phyloP scores from a whole-genome alignment of 2,888 invertebrate species.

The Leptopilina drosophilae region DNA sequence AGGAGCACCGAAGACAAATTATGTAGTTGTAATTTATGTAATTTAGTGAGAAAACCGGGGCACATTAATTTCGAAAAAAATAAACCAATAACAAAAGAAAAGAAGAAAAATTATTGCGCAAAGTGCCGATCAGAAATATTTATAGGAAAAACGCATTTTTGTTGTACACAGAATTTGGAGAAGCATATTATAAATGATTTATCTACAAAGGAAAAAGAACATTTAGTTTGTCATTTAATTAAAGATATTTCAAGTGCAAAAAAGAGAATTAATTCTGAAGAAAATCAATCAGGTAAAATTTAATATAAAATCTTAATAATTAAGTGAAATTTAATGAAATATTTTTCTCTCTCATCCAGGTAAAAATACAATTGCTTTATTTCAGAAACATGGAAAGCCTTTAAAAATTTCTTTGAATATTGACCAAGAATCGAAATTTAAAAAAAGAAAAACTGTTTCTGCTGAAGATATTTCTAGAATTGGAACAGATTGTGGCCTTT shows the following conservation, averaged over 20 bases:
- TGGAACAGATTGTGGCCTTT: constrained; percentile 14
- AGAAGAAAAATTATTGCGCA: constrained; percentile 20
- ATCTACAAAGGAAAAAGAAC: too few relatives aligned
- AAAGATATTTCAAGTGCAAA: too few relatives aligned
- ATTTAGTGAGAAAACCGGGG: constrained; percentile 20
- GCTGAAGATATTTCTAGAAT: constrained; percentile 7
- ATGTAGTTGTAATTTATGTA: constrained; percentile 32
- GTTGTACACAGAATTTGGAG: too few relatives aligned
- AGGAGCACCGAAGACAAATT: constrained; percentile 23
- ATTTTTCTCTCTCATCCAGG: constrained; percentile 14
- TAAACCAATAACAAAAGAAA: constrained; percentile 21
- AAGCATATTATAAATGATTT: too few relatives aligned
- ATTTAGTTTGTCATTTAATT: too few relatives aligned
- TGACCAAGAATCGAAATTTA: constrained; percentile 26
- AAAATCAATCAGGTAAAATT: constrained; percentile 1
- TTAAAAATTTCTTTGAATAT: constrained; percentile 31
- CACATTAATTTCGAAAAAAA: constrained; percentile 23
- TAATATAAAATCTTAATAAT: constrained; percentile 8
- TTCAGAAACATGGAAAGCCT: constrained; percentile 32
- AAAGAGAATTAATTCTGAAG: constrained; percentile 1
- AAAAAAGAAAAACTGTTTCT: constrained; percentile 11
- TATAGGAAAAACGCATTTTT: too few relatives aligned
- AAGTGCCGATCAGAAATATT: constrained; percentile 18
- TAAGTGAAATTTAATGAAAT: background rate
- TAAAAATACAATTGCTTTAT: constrained; percentile 22